Evolutionary conservation across 2,888 invertebrate species (phyloP).

Genomic region (Watsonalla cultraria): DNA sequence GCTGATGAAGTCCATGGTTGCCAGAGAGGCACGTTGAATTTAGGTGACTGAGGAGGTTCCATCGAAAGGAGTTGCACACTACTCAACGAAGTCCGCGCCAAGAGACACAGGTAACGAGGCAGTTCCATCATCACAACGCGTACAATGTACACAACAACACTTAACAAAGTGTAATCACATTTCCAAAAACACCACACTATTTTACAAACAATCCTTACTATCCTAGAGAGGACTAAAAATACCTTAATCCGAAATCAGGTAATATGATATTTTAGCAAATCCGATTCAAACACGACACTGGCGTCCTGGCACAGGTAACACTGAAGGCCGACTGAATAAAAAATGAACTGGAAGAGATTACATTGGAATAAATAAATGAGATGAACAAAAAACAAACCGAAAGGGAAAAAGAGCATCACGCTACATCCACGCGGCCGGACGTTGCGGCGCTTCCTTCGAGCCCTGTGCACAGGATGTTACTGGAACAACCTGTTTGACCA

Average conservation of each 20-base stretch:
- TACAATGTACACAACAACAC: conserved; percentile 27
- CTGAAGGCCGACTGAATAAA: conserved; percentile 79
- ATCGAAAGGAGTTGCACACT: conserved; percentile 55
- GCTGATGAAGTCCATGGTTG: conserved; percentile 70
- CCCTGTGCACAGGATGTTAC: conserved; percentile 63
- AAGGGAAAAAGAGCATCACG: conserved; percentile 74
- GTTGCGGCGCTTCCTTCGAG: conserved; percentile 77
- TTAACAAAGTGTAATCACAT: conserved; percentile 26
- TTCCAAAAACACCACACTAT: conserved; percentile 23
- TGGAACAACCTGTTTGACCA: conserved; percentile 36
- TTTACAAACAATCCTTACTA: neutral
- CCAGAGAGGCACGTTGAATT: conserved; percentile 72
- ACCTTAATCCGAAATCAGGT: neutral
- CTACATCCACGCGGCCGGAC: conserved; percentile 78
- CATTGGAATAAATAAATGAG: conserved; percentile 80
- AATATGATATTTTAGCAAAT: conserved; percentile 28
- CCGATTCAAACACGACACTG: conserved; percentile 48
- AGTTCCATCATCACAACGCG: conserved; percentile 71
- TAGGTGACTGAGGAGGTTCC: conserved; percentile 75
- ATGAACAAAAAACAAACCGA: conserved; percentile 76
- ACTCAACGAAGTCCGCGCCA: conserved; percentile 61
- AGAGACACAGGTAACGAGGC: conserved; percentile 61
- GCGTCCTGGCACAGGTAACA: conserved; percentile 76
- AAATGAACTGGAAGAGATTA: conserved; percentile 78
- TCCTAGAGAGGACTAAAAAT: neutral